A percentile compares a stretch with the other conserved stretches of the same genome.
These are phyloP conservation scores for Drosophila macrospina DNA, from an alignment of 2,888 invertebrate genomes.

Conservation along the genomic window DNA sequence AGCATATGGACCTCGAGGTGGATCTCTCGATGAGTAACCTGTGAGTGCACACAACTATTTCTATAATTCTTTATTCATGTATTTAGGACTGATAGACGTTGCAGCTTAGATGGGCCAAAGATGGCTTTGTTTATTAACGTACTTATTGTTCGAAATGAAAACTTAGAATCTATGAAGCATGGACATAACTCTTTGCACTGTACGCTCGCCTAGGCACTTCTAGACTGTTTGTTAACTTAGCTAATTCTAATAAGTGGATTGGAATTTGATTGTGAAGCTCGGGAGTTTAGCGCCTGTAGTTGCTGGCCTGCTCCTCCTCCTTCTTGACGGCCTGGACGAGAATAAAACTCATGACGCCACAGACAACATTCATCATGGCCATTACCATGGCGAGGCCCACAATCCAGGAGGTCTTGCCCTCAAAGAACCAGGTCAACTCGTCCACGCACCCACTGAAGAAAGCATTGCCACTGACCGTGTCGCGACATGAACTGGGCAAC, in stretches of 20 bases:
- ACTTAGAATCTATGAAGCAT: conserved; percentile 84
- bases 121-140: conserved; percentile 48
- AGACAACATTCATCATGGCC: conserved; percentile 92
- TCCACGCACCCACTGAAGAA: conserved; percentile 95
- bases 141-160: conserved; percentile 68
- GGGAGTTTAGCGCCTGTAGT: conserved; percentile 59
- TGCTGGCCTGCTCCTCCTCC: conserved; percentile 88
- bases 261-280: neutral
- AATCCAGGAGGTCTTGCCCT: conserved; percentile 93
- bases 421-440: conserved; percentile 94
- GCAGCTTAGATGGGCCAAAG: conserved; percentile 19
- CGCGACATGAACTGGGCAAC: conserved; percentile 93
- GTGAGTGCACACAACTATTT: conserved; percentile 86
- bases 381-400: conserved; percentile 91
- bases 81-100: neutral
- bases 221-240: conserved; percentile 45
- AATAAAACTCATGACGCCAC: conserved; percentile 89
- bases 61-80: no score
- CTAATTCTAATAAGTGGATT: conserved; percentile 30
- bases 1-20: conserved; percentile 91
- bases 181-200: conserved; percentile 46
- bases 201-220: conserved; percentile 23
- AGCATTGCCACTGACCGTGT: conserved; percentile 94
- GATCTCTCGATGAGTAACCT: conserved; percentile 93
- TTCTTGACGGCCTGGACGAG: conserved; percentile 91